Conservation (phyloP, 2,797 vertebrate species). For the Moxostoma hubbsi region DNA sequence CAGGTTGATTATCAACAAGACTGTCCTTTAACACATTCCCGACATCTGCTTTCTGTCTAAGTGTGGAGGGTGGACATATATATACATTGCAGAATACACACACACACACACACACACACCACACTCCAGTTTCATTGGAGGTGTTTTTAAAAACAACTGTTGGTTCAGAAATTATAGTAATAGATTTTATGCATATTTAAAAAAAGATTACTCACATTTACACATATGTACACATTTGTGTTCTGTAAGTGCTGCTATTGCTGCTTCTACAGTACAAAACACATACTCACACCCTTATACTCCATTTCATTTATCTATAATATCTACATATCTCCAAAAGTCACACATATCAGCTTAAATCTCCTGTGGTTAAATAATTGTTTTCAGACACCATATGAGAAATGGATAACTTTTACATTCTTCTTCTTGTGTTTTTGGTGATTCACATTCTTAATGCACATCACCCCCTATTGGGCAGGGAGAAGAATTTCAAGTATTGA, state of each 20-base stretch:
- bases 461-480: too few species aligned
- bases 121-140: conserved; percentile 15
- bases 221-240: conserved; percentile 6
- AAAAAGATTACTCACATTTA: conserved; percentile 11
- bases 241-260: conserved; percentile 21
- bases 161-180: not conserved
- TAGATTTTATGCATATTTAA: conserved; percentile 18
- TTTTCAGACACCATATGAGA: too few species aligned
- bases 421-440: too few species aligned
- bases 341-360: too few species aligned
- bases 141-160: conserved; percentile 4
- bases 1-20: conserved; percentile 73
- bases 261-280: conserved; percentile 21
- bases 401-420: too few species aligned
- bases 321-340: not conserved
- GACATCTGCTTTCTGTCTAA: conserved; percentile 69
- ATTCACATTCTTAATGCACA: too few species aligned
- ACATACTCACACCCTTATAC: conserved; percentile 17
- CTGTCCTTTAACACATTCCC: conserved; percentile 64
- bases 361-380: too few species aligned
- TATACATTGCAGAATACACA: conserved; percentile 37
- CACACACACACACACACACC: not conserved
- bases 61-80: conserved; percentile 44
- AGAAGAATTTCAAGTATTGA: too few species aligned
- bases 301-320: conserved; percentile 38